Evolutionary conservation across 2,888 invertebrate genomes (phyloP).

Genomic region (Acrobasis consociella): DNA sequence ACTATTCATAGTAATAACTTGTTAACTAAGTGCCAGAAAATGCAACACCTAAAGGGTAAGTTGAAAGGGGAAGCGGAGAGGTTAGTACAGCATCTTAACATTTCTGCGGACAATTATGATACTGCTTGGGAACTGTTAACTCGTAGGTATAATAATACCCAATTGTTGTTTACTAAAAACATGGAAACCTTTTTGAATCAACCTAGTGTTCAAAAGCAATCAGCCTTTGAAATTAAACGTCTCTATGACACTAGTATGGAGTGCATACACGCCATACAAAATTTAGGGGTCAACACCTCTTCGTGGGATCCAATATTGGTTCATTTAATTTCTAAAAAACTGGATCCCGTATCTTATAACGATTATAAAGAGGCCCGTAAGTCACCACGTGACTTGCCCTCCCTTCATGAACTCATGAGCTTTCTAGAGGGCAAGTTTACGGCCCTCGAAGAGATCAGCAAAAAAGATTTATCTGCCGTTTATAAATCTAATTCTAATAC

Average conservation of each 20-base stretch:
- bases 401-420: background rate
- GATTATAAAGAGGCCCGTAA: background rate
- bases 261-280: background rate
- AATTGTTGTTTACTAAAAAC: background rate
- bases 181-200: background rate
- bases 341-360: background rate
- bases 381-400: background rate
- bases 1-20: no score
- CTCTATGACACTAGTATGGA: slow-evolving; percentile 1
- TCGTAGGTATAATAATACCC: background rate
- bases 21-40: no score
- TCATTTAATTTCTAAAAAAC: background rate
- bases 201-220: background rate
- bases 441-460: background rate
- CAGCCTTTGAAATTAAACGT: background rate
- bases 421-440: slow-evolving; percentile 3
- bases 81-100: no score
- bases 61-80: no score
- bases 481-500: no score
- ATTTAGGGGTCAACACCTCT: background rate
- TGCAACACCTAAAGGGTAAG: no score
- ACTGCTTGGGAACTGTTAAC: background rate
- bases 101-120: background rate
- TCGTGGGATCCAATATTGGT: background rate
- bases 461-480: background rate